Conservation (phyloP, 2,113 vertebrate species). For the Lepisosteus osseus region DNA sequence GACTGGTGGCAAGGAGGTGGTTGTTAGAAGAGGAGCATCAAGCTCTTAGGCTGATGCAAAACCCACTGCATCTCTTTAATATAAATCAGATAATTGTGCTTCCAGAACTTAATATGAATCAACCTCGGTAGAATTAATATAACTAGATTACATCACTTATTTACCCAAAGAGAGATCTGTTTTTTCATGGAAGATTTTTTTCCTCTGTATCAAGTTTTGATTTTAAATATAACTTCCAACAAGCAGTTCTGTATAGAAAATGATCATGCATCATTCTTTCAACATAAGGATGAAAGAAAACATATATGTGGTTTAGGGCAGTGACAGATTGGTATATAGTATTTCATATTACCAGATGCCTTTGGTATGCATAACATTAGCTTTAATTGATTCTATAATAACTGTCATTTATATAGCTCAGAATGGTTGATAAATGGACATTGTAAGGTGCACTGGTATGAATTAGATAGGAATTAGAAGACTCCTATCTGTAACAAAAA, state of each 20-base stretch:
- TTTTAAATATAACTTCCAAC: neutral
- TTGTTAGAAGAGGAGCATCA: no score
- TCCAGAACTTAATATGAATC: no score
- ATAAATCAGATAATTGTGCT: no score
- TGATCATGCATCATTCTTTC: neutral
- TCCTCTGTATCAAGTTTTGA: neutral
- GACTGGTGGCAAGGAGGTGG: no score
- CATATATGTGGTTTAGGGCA: conserved; percentile 25
- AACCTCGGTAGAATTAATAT: no score
- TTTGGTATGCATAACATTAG: conserved; percentile 21
- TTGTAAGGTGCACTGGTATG: no score
- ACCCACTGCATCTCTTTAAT: no score
- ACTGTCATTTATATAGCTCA: conserved; percentile 24
- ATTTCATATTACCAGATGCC: conserved; percentile 43
- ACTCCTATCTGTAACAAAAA: neutral
- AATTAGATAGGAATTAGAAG: no score
- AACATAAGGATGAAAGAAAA: conserved; percentile 26
- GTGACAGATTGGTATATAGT: conserved; percentile 28
- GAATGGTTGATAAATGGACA: conserved; percentile 12
- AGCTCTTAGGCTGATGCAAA: no score
- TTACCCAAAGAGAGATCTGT: no score
- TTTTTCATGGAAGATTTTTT: no score
- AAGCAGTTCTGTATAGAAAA: neutral
- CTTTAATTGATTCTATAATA: conserved; percentile 42
- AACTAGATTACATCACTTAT: no score